Evolutionary conservation across 2,888 invertebrate genomes (phyloP), one percentile per base, ranked within the genome.

Genomic region (Tridacna gigas): DNA sequence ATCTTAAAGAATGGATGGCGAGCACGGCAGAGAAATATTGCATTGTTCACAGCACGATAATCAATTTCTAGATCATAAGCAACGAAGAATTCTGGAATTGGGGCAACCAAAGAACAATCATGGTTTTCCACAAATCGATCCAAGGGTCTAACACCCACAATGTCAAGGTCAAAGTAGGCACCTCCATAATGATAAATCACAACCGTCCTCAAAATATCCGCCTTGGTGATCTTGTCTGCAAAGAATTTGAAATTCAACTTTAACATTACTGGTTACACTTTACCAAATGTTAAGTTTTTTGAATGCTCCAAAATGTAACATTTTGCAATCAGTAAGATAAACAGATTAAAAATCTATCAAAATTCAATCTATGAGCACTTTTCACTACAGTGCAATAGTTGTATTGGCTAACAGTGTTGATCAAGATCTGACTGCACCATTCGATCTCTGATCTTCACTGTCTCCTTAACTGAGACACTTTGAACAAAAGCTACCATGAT

Each of bases 61-160:
- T 67, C 67, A 26, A 67, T 67, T 37, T 28, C 18, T 20, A 9
- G 25, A 4, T 67, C 67, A 20, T 67, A 67, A 2, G 67, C 67
- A 15, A 67, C 67, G 4, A 18, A 67, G 20, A 26, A 67, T 67
- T 67, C 67, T 37, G 28, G 28, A 20, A 26, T 22, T 4, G 28
- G 67, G 11, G 20, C 15, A 9, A 37, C 37, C 25, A 67, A 15
- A 18, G 67, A 25, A 37, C 67, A 67, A 37, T 67, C 37, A 37
- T 67, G 67, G 28, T 67, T 67, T 37, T 67, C 67, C 28, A 67
- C 67, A 37, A 67, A 67, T 28, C 67, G 25, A 18, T 67, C 67
- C 28, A 67, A 37, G 37, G 67, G 67, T 37, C 67, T 28, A 28
- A 67, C 28, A 37, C 67, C 25, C 2, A 37, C 67, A 9, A 67